These are phyloP conservation scores for Phalacrocorax carbo DNA, from an alignment of 2,113 vertebrate genomes.

Conservation along the genomic window DNA sequence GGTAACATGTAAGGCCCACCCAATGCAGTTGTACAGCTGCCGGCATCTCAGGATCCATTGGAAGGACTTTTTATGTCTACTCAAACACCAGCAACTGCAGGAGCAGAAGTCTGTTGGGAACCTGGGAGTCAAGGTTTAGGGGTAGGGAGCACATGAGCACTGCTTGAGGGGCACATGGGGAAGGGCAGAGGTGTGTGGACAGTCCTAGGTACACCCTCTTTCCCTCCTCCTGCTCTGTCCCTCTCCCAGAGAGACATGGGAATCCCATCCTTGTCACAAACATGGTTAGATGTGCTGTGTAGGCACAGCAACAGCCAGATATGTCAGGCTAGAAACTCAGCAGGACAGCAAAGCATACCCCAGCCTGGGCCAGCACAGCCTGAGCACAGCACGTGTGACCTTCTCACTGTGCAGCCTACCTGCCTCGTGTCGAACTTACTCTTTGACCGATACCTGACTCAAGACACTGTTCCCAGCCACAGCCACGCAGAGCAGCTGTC, in stretches of 20 bases:
- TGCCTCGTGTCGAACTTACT: not conserved
- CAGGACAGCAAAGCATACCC: not conserved
- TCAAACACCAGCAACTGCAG: not conserved
- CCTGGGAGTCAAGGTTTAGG: not conserved
- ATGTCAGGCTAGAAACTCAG: not conserved
- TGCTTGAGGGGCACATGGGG: not conserved
- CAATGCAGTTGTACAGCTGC: not conserved
- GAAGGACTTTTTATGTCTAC: not conserved
- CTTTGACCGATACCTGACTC: not conserved
- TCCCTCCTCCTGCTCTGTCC: not conserved
- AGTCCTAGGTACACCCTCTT: not conserved
- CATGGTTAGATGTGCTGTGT: not conserved
- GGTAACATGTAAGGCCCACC: not conserved
- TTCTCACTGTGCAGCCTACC: not conserved
- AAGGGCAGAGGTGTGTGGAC: not conserved
- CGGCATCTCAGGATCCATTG: not conserved
- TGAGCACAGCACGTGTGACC: fast-evolving
- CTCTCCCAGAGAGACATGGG: not conserved
- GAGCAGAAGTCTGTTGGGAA: not conserved
- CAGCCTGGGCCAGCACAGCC: too few relatives aligned
- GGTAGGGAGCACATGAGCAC: not conserved
- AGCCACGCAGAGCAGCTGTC: not conserved
- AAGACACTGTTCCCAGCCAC: not conserved
- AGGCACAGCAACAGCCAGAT: not conserved
- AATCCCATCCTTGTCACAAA: not conserved